Conservation (phyloP, 1,140 invertebrate species). For the Thaumetopoea pityocampa region DNA sequence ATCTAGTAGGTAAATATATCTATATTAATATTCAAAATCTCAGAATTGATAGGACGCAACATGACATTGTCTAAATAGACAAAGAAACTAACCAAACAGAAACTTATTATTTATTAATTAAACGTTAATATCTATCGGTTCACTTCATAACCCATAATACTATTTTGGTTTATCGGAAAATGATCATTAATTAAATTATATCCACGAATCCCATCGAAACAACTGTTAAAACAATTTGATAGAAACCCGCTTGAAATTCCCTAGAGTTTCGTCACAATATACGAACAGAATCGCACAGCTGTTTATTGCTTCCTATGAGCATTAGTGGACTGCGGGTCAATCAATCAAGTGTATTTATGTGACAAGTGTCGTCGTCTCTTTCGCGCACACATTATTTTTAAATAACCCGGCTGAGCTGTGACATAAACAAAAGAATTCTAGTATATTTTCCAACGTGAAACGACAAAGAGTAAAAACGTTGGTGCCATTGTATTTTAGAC, state of each 20-base stretch:
- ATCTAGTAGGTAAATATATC: slow-evolving; percentile 20
- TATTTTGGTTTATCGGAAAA: slow-evolving; percentile 13
- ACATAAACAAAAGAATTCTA: slow-evolving; percentile 36
- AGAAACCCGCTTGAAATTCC: slow-evolving; percentile 10
- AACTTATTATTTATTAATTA: too few species aligned
- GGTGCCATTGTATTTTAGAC: slow-evolving; percentile 18
- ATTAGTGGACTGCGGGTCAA: slow-evolving; percentile 65
- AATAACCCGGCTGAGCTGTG: slow-evolving; percentile 24
- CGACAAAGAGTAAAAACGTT: slow-evolving; percentile 24
- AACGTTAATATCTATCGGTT: slow-evolving; percentile 11
- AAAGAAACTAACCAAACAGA: slow-evolving; percentile 14
- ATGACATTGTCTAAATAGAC: slow-evolving; percentile 11
- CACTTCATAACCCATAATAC: slow-evolving; percentile 14
- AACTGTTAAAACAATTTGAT: slow-evolving; percentile 29
- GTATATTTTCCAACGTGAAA: slow-evolving; percentile 16
- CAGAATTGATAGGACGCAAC: slow-evolving; percentile 15
- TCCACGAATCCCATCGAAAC: slow-evolving; percentile 12
- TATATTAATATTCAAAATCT: slow-evolving; percentile 24
- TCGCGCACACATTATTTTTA: slow-evolving; percentile 31
- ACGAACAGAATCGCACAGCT: slow-evolving; percentile 43
- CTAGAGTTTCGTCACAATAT: slow-evolving; percentile 32
- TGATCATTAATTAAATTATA: slow-evolving; percentile 14
- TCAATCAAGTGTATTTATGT: slow-evolving; percentile 71
- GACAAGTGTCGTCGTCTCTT: slow-evolving; percentile 47
- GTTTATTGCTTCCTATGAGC: slow-evolving; percentile 66